Evolutionary conservation across 2,797 vertebrate species (phyloP), one percentile per base, ranked within the genome.

Genomic region (Neosilurus mollespiculum): DNA sequence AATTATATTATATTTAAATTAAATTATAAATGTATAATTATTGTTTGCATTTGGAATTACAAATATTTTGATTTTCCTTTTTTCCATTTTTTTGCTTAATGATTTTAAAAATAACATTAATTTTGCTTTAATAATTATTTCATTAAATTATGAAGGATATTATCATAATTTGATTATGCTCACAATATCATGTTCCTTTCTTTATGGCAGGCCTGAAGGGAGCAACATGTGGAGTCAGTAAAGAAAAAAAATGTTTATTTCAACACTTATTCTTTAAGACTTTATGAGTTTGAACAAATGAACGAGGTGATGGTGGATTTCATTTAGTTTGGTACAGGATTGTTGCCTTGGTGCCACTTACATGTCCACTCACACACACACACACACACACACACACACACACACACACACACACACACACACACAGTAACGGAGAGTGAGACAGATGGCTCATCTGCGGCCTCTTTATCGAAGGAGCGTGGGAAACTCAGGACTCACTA

Each of bases 401-500:
- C 77, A 64, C 77, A 65, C 43, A 79, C 26, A 37, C 78, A 80
- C 88, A 92, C 90, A 90, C 92, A 89, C 91, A 93, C 92, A 93
- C 92, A 92, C 90, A 92, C 37, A 75, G 82, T 80, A 24, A 81
- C 59, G 30, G 24, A 72, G 81, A 80, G 65, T 79, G 83, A 91
- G 93, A 94, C 94, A 95, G 95, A 95, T 95, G 94, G 94, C 91
- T 87, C 89, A 88, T 92, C 92, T 91, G 90, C 90, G 82, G 87
- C 88, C 91, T 91, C 92, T 92, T 93, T 93, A 92, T 91, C 92
- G 90, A 90, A 88, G 91, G 94, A 95, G 93, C 94, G 94, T 95
- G 95, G 94, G 94, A 95, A 95, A 93, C 92, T 93, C 91, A 93
- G 88, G 59, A 64, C 1, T 64, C 89, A 90, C 91, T 91, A 93